Evolutionary conservation across 2,888 invertebrate genomes (phyloP).

Genomic region (Trimorus sp.): DNA sequence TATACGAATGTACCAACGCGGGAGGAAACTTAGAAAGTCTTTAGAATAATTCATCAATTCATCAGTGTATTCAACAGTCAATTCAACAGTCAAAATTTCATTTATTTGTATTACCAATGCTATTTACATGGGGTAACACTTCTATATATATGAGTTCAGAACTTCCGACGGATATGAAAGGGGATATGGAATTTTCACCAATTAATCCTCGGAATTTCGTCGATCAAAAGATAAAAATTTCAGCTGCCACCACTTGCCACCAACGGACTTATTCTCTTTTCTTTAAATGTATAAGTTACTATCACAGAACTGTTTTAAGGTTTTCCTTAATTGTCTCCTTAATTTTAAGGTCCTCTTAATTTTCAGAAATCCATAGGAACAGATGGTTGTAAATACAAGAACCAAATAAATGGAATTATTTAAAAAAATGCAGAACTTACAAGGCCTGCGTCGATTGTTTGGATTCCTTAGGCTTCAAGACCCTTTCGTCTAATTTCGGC

Average conservation of each 20-base stretch:
- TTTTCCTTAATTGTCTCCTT: no score
- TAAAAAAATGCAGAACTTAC: no score
- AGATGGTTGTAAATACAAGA: no score
- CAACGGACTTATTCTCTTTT: not conserved
- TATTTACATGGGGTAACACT: not conserved
- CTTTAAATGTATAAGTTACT: no score
- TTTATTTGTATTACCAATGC: not conserved
- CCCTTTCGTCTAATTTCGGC: conserved; percentile 13
- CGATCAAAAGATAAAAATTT: not conserved
- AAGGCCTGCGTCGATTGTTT: no score
- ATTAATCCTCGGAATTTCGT: not conserved
- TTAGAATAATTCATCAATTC: not conserved
- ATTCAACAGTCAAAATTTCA: not conserved
- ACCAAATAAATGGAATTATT: no score
- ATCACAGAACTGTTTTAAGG: no score
- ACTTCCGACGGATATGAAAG: not conserved
- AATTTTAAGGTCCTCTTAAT: no score
- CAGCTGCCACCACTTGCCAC: not conserved
- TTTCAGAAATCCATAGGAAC: no score
- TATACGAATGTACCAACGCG: not conserved
- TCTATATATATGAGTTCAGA: not conserved
- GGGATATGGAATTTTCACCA: not conserved
- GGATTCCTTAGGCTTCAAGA: not conserved
- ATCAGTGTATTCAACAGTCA: not conserved
- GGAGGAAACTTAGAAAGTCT: not conserved